phyloP scores from a whole-genome alignment of 2,888 invertebrate genomes.

The Catocala sponsa region DNA sequence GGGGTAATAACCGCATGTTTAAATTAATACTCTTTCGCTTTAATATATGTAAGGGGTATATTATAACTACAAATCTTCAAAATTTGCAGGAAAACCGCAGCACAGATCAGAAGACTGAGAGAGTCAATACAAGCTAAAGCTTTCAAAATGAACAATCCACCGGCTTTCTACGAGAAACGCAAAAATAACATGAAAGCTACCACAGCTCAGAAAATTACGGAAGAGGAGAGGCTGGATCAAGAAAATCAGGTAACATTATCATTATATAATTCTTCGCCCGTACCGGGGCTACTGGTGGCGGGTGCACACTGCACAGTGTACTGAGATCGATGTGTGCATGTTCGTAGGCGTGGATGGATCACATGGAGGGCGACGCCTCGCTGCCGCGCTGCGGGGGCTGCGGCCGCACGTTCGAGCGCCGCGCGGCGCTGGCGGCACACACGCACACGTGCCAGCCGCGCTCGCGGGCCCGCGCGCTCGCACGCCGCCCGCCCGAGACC shows the following conservation, averaged over 20 bases:
- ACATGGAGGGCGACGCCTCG: conserved; percentile 89
- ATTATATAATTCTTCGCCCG: background rate
- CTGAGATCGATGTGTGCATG: background rate
- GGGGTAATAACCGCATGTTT: too few relatives aligned
- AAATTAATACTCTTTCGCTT: too few relatives aligned
- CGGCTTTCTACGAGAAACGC: conserved; percentile 81
- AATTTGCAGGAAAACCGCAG: conserved; percentile 88
- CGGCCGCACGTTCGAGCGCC: conserved; percentile 91
- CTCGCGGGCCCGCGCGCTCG: conserved; percentile 69
- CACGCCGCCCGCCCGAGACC: conserved; percentile 59
- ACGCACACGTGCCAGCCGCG: conserved; percentile 90
- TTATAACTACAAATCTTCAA: too few relatives aligned
- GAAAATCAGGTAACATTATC: conserved; percentile 86
- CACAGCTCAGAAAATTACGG: conserved; percentile 69
- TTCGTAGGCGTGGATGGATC: conserved; percentile 89
- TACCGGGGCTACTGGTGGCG: too few relatives aligned
- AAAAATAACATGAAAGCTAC: conserved; percentile 68
- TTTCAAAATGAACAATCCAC: conserved; percentile 89
- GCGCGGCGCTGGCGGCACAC: conserved; percentile 92
- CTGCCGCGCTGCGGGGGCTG: conserved; percentile 90
- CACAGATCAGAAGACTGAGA: conserved; percentile 91
- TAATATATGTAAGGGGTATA: too few relatives aligned
- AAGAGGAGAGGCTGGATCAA: conserved; percentile 84
- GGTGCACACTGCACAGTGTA: too few relatives aligned
- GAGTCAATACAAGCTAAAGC: conserved; percentile 90